These are phyloP conservation scores for Troides helena DNA, from an alignment of 2,888 invertebrate species.

Conservation along the genomic window DNA sequence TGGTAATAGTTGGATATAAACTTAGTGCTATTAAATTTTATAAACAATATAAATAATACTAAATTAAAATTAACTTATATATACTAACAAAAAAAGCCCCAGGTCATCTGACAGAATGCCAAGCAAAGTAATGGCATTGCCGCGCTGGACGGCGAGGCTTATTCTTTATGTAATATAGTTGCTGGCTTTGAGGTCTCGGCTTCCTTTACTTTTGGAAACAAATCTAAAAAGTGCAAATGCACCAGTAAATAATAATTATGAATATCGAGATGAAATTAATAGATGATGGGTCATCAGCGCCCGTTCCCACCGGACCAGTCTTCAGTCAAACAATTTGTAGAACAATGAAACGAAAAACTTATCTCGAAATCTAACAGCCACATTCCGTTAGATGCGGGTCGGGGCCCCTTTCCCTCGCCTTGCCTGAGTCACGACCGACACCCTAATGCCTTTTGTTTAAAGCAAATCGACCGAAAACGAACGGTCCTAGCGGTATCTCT, in stretches of 20 bases:
- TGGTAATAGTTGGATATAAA: no score
- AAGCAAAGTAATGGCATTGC: no score
- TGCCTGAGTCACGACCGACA: constrained; percentile 11
- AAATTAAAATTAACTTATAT: no score
- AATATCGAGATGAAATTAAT: background rate
- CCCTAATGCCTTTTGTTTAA: constrained; percentile 23
- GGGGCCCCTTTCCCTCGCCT: constrained; percentile 27
- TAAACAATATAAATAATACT: no score
- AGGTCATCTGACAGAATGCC: no score
- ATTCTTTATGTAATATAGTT: no score
- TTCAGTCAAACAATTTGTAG: constrained; percentile 1
- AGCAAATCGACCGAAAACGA: constrained; percentile 22
- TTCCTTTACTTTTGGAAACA: no score
- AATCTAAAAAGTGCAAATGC: no score
- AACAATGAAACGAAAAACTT: constrained; percentile 26
- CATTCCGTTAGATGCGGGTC: constrained; percentile 32
- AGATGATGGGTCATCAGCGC: background rate
- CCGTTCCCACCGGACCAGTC: constrained; percentile 1
- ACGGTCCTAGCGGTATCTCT: background rate
- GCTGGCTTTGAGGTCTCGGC: no score
- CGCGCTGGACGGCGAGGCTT: no score
- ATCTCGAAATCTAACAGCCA: constrained; percentile 29
- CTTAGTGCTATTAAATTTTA: no score
- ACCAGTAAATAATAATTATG: background rate
- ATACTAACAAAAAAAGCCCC: no score